Conservation (phyloP, 1,140 invertebrate species). For the Leptinotarsa texana region DNA sequence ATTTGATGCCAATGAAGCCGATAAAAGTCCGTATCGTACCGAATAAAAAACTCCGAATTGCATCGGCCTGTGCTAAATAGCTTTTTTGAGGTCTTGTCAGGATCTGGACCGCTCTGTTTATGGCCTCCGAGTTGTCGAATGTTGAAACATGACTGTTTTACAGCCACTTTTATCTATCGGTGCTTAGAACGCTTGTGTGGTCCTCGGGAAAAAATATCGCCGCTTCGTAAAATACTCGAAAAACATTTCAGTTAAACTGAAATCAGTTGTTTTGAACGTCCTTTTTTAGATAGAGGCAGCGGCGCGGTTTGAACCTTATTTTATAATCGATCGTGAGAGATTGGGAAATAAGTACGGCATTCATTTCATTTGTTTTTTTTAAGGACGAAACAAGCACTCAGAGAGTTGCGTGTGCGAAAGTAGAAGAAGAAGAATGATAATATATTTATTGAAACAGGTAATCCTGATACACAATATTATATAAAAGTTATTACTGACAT, state of each 20-base stretch:
- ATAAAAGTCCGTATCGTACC: slow-evolving; percentile 2
- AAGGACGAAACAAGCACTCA: too few species aligned
- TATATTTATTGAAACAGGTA: too few species aligned
- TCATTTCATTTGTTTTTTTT: too few species aligned
- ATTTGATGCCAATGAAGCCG: not conserved
- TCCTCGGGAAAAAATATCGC: slow-evolving; percentile 21
- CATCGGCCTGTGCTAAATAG: slow-evolving; percentile 14
- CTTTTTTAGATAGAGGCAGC: slow-evolving; percentile 10
- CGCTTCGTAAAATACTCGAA: slow-evolving; percentile 13
- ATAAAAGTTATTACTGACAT: too few species aligned
- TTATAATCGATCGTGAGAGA: slow-evolving; percentile 13
- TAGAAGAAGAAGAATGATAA: too few species aligned
- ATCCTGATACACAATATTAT: too few species aligned
- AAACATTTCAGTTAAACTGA: slow-evolving; percentile 18
- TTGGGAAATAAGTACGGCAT: slow-evolving; percentile 12
- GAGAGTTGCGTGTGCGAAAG: too few species aligned
- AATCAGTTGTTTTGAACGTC: slow-evolving; percentile 10
- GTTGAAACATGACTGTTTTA: slow-evolving; percentile 35
- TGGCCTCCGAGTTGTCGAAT: slow-evolving; percentile 25
- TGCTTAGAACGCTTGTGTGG: slow-evolving; percentile 37
- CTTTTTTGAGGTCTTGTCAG: slow-evolving; percentile 17
- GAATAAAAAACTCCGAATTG: slow-evolving; percentile 2
- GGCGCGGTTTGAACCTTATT: not conserved
- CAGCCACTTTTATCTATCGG: slow-evolving; percentile 29
- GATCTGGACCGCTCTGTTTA: slow-evolving; percentile 30